Evolutionary conservation across 2,797 vertebrate genomes (phyloP), one percentile per base, ranked within the genome.

Genomic region (Limosa lapponica): DNA sequence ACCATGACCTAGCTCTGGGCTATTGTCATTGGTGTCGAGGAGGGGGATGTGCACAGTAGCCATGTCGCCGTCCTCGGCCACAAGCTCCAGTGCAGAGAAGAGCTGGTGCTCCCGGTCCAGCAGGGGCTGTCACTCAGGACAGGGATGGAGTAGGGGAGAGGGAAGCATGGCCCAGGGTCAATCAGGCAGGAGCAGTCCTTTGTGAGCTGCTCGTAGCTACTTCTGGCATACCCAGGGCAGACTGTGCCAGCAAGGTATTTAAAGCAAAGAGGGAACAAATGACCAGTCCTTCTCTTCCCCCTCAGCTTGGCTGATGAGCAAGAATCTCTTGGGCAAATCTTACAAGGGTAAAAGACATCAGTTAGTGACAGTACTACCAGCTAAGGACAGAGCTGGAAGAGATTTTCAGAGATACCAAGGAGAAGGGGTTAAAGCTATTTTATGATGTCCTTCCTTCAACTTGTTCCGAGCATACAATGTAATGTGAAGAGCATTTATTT

Each of bases 11-110:
- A 97, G 23, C 96, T 98, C 91, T 98, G 98, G n/a, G 62, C 98
- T 98, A 85, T 99, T 99, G 97, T 99, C 98, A 41, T 98, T 99
- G 46, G 98, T 98, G 97, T 99, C 97, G 9, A 98, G 98, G 64
- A 99, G 98, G 43, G 97, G 98, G 9, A 99, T 95, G 8, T 97
- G 98, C 64, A 99, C 95, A 23, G 98, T 98, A 10, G 98, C 98
- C 2, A 95, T 98, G 36, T 98, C 97, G 3, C 98, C 98, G 62
- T 99, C 99, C 61, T 98, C 98, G 87, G 98, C 99, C 71, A 99
- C 98, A 89, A 99, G 98, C 87, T 99, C 98, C 91, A 99, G 97
- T 4, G 65, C 96, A 95, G 98, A 98, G 17, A 97, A 72, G 57
- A 98, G 98, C 19, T 98, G 97, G 85, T 55, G 66, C 90, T 99